Conservation (phyloP, 2,888 invertebrate species). For the Drosophila putrida region DNA sequence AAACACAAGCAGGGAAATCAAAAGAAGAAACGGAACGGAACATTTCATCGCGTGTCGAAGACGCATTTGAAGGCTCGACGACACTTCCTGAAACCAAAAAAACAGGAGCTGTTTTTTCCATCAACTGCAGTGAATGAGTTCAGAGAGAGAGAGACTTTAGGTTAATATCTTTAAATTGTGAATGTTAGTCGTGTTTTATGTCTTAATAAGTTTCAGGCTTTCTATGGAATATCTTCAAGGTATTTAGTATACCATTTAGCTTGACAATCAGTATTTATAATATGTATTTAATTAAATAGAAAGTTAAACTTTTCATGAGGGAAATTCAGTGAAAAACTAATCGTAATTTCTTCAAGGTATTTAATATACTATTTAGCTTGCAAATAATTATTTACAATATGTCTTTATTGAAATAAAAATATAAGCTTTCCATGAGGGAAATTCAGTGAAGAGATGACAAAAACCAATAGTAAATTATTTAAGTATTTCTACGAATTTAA, state of each 20-base stretch:
- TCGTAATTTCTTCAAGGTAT: not conserved
- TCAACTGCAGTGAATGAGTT: not conserved
- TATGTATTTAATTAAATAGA: no score
- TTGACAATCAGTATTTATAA: not conserved
- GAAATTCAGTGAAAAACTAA: no score
- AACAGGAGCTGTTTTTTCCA: conserved; percentile 9
- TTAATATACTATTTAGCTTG: not conserved
- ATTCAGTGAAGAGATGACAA: no score
- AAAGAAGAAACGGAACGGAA: conserved; percentile 43
- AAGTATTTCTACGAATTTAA: no score
- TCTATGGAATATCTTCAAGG: not conserved
- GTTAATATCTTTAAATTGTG: conserved; percentile 37
- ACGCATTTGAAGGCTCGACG: conserved; percentile 72
- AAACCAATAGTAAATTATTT: no score
- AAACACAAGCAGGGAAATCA: conserved; percentile 27
- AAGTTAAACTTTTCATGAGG: no score
- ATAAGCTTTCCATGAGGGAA: no score
- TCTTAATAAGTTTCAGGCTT: not conserved
- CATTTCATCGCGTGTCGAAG: conserved; percentile 71
- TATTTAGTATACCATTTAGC: not conserved
- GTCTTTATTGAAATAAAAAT: no score
- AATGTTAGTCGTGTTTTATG: conserved; percentile 4
- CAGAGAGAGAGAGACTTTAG: not conserved
- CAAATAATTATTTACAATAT: no score
- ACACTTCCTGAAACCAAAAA: conserved; percentile 60